phyloP scores from a whole-genome alignment of 2,113 vertebrate genomes.

The Lagenorhynchus albirostris region DNA sequence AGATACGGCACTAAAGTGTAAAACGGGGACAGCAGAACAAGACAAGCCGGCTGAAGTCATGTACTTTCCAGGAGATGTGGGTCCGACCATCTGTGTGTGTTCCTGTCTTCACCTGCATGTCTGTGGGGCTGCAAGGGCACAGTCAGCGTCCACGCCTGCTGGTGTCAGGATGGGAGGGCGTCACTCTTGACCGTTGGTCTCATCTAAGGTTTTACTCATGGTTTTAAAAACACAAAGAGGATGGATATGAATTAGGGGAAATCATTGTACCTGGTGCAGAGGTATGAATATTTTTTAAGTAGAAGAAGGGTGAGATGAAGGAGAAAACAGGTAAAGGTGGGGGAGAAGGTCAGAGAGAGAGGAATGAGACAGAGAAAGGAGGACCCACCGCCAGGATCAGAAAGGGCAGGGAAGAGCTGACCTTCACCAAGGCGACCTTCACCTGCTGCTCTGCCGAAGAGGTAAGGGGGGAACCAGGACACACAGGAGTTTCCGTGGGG shows the following conservation, averaged over 20 bases:
- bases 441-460: background rate
- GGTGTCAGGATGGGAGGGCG: background rate
- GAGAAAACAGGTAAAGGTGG: background rate
- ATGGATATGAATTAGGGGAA: background rate
- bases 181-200: no score
- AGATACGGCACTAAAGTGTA: fast-evolving
- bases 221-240: background rate
- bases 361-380: no score
- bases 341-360: background rate
- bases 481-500: background rate
- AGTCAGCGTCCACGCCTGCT: fast-evolving
- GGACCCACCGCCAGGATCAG: background rate
- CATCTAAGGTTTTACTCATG: background rate
- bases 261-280: fast-evolving
- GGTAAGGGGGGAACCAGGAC: background rate
- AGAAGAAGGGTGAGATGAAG: fast-evolving
- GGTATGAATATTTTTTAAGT: no score
- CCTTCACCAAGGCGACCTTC: no score
- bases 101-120: fast-evolving
- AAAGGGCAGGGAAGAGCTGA: no score
- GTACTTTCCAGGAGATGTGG: fast-evolving
- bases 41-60: no score
- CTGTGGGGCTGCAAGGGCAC: background rate
- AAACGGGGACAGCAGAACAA: fast-evolving
- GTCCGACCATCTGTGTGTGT: fast-evolving